Evolutionary conservation across 1,140 invertebrate species (phyloP), one percentile per base, ranked within the genome.

Genomic region (Heliconius congener): DNA sequence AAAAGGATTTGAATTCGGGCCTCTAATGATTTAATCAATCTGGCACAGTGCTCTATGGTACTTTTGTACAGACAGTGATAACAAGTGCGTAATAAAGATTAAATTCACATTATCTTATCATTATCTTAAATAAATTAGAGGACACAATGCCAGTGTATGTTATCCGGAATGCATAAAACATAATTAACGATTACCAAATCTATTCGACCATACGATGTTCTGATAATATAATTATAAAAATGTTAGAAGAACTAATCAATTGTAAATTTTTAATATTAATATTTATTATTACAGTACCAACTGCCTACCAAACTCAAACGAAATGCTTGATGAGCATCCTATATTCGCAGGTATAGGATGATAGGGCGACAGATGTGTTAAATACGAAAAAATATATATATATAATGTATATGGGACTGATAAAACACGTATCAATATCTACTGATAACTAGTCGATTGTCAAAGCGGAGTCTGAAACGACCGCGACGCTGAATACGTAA

Each of bases 351-450:
- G 50, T 19, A 52, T 52, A 18, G 50, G 50, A 52, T 52, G 18
- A 19, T 52, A 19, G 5, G 50, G 50, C 16, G 50, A 19, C 0
- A 60, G 55, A 60, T 60, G 9, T 60, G n/a, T 60, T n/a, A 60
- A 60, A 60, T 19, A 60, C 57, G 9, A 27, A 34, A 66, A 66
- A 46, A 27, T 52, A 46, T 76, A 46, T 76, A 46, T 34, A 30
- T 66, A 76, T 70, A 46, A 76, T 23, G 30, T 37, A 60, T 18
- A 39, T 60, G n/a, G 11, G 37, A 18, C 34, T 60, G 74, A 76
- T 76, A 76, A 76, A 23, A 60, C 55, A 27, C 74, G 30, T 76
- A 76, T 76, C 74, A 30, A 23, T 27, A 66, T 76, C 57, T 34
- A 8, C 55, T 39, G 74, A 76, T 76, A 76, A 27, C 57, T 46